phyloP scores from a whole-genome alignment of 2,888 invertebrate genomes.

The Lithophane semibrunnea region DNA sequence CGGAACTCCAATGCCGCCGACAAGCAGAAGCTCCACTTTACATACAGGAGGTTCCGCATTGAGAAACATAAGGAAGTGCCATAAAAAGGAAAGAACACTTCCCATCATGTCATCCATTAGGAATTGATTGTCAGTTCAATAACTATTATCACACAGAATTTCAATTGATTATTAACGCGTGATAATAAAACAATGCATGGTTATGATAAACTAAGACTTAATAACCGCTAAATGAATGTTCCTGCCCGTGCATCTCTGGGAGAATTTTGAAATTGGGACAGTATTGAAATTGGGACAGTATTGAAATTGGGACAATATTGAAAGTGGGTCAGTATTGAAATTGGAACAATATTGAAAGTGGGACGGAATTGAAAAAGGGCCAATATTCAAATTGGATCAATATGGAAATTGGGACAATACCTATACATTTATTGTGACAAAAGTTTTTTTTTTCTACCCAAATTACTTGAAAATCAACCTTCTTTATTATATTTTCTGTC shows the following conservation, averaged over 20 bases:
- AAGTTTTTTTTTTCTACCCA: too few species aligned
- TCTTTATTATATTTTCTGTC: background rate
- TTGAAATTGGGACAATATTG: background rate
- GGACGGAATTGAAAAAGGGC: background rate
- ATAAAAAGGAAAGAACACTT: conserved; percentile 49
- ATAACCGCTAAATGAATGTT: background rate
- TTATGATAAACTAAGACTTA: too few species aligned
- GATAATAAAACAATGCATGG: background rate
- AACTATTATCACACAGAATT: conserved; percentile 22
- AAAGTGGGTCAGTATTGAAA: background rate
- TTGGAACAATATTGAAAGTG: background rate
- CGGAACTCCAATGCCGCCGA: conserved; percentile 30
- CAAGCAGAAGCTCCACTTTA: conserved; percentile 46
- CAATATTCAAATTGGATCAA: background rate
- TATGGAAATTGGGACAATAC: background rate
- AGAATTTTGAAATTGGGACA: background rate
- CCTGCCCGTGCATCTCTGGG: background rate
- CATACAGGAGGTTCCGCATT: conserved; percentile 57
- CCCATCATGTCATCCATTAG: conserved; percentile 28
- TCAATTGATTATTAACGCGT: conserved; percentile 5
- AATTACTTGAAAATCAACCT: background rate
- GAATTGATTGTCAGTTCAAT: conserved; percentile 41
- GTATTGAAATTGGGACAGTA: background rate
- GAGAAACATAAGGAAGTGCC: conserved; percentile 50
- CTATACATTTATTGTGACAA: background rate